phyloP scores from a whole-genome alignment of 2,113 vertebrate genomes.

The Oryzias melastigma region DNA sequence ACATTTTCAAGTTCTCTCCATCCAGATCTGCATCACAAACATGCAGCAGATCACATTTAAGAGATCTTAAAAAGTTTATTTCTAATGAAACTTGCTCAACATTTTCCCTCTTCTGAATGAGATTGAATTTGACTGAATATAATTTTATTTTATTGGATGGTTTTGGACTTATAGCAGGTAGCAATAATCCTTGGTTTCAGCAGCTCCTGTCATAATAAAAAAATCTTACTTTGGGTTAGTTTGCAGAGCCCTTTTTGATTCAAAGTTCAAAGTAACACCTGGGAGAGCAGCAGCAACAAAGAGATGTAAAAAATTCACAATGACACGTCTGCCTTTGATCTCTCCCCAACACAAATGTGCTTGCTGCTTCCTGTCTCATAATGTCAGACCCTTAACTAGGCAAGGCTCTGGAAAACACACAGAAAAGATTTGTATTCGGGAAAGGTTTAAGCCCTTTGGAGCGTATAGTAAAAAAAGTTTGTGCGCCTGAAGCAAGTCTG shows the following conservation, averaged over 20 bases:
- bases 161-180: not conserved
- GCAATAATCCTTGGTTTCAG: conserved; percentile 10
- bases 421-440: conserved; percentile 39
- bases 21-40: no score
- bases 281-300: conserved; percentile 23
- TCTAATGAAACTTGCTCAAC: no score
- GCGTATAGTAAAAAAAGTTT: conserved; percentile 40
- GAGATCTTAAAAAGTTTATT: no score
- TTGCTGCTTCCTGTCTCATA: conserved; percentile 32
- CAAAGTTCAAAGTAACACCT: conserved; percentile 23
- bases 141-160: no score
- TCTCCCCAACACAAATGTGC: conserved; percentile 50
- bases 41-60: no score
- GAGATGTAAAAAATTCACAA: conserved; percentile 40
- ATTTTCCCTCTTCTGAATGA: no score
- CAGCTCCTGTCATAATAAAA: not conserved
- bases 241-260: conserved; percentile 15
- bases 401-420: conserved; percentile 23
- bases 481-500: conserved; percentile 48
- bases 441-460: conserved; percentile 50
- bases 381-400: conserved; percentile 50
- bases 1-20: no score
- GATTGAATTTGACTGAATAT: no score
- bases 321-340: conserved; percentile 64
- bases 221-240: conserved; percentile 4